Conservation (phyloP, 2,797 vertebrate species). For the Hippoglossus hippoglossus region DNA sequence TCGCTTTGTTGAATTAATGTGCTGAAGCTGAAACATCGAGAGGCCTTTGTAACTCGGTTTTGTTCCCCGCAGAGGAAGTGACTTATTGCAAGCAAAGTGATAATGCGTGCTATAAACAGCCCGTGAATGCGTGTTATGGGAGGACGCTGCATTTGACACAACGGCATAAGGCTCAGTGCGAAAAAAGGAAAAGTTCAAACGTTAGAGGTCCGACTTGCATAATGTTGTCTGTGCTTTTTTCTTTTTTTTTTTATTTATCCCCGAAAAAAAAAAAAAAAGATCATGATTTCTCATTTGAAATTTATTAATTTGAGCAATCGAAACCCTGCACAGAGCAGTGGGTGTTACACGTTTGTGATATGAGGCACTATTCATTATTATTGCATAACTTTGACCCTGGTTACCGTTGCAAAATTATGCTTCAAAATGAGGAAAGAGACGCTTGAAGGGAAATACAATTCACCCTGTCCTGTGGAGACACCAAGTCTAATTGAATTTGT, state of each 20-base stretch:
- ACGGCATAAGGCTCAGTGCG: constrained; percentile 85
- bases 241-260: too few species aligned
- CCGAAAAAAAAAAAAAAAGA: constrained; percentile 23
- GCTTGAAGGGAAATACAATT: constrained; percentile 71
- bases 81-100: constrained; percentile 77
- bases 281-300: constrained; percentile 54
- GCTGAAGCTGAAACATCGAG: constrained; percentile 57
- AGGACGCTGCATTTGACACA: constrained; percentile 73
- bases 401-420: constrained; percentile 90
- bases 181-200: constrained; percentile 60
- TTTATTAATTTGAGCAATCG: constrained; percentile 62
- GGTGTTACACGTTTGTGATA: constrained; percentile 78
- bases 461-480: constrained; percentile 73
- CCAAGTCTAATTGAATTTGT: constrained; percentile 64
- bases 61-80: constrained; percentile 55
- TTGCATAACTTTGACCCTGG: constrained; percentile 92
- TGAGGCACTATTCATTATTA: constrained; percentile 88
- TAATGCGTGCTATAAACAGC: constrained; percentile 72
- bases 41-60: constrained; percentile 55
- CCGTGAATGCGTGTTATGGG: constrained; percentile 54
- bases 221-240: constrained; percentile 77
- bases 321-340: constrained; percentile 45
- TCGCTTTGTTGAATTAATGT: constrained; percentile 42
- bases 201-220: constrained; percentile 80
- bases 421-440: constrained; percentile 84